phyloP scores from a whole-genome alignment of 2,113 vertebrate genomes.

The Mirounga angustirostris region DNA sequence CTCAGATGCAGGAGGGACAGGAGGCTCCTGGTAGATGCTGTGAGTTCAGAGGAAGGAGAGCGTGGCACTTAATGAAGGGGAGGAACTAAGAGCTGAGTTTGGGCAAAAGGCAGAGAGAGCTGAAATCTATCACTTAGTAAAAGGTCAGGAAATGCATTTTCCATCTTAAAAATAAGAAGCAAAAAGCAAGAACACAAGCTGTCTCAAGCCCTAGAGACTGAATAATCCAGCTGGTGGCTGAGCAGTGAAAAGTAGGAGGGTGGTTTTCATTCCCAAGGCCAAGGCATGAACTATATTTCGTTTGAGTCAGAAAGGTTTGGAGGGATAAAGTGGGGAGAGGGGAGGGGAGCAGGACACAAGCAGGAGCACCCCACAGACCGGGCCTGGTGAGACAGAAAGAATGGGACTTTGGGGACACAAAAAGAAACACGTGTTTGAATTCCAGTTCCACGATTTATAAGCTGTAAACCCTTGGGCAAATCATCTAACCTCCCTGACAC shows the following conservation, averaged over 20 bases:
- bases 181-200: conserved; percentile 42
- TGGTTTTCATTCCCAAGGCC: neutral
- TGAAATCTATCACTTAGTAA: conserved; percentile 35
- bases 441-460: neutral
- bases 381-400: neutral
- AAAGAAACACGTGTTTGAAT: neutral
- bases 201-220: neutral
- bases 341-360: neutral
- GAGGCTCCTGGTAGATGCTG: neutral
- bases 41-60: neutral
- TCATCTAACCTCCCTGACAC: neutral
- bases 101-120: conserved; percentile 33
- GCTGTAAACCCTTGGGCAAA: neutral
- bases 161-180: conserved; percentile 28
- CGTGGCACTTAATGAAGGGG: neutral
- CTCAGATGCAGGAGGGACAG: neutral
- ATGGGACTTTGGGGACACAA: neutral
- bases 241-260: neutral
- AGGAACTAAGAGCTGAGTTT: neutral
- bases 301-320: neutral
- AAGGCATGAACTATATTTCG: neutral
- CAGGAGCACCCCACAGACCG: neutral
- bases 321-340: neutral
- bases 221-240: neutral
- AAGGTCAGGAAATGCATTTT: conserved; percentile 57